A percentile compares a stretch with the other conserved stretches of the same genome.
These are phyloP conservation scores for Galago senegalensis DNA, from an alignment of 2,797 vertebrate genomes.

Conservation along the genomic window DNA sequence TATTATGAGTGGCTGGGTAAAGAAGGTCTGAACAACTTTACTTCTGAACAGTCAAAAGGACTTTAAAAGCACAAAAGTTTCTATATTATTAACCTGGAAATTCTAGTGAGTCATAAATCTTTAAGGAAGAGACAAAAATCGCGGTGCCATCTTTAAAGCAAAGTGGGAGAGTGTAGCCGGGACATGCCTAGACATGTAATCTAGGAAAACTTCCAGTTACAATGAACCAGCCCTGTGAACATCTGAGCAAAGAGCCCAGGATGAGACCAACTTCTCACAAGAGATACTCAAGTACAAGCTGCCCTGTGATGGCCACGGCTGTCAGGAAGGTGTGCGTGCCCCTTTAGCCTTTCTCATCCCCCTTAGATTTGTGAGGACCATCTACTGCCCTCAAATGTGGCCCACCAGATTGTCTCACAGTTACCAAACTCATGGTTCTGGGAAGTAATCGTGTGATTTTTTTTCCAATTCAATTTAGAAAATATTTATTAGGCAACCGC, in stretches of 20 bases:
- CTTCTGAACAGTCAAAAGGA: not conserved
- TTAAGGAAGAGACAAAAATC: not conserved
- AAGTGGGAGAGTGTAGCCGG: not conserved
- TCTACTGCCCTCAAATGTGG: not conserved
- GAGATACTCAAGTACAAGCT: not conserved
- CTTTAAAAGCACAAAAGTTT: not conserved
- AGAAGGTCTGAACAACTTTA: not conserved
- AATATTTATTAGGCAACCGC: not conserved
- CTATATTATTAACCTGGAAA: not conserved
- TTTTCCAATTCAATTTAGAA: not conserved
- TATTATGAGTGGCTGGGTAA: not conserved
- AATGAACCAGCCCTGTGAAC: not conserved
- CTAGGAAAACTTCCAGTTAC: not conserved
- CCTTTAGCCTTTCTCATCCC: not conserved
- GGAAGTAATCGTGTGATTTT: not conserved
- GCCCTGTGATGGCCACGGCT: too few species aligned
- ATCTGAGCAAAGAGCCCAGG: not conserved
- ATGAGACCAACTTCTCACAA: too few species aligned
- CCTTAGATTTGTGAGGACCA: not conserved
- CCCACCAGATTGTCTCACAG: not conserved
- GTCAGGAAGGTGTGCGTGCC: rapidly evolving
- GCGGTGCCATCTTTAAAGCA: not conserved
- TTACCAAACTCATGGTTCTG: not conserved
- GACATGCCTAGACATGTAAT: not conserved
- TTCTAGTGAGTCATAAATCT: not conserved